Percentiles rank a stretch among this genome's conserved stretches.
Conservation (phyloP, 2,888 invertebrate genomes). For the Epicampocera succincta region DNA sequence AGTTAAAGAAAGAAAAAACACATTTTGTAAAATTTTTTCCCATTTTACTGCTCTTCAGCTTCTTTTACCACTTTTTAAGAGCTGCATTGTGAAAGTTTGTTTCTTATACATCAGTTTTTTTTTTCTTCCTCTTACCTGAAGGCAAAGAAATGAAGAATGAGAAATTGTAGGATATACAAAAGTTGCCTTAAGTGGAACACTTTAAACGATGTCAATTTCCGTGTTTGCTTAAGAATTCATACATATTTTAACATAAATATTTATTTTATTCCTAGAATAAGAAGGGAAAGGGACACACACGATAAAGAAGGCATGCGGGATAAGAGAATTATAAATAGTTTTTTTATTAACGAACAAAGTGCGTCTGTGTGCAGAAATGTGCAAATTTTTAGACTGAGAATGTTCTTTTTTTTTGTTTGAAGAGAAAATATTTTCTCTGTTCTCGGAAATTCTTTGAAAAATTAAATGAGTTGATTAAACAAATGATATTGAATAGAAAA, state of each 20-base stretch:
- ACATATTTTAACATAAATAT: slow-evolving; percentile 49
- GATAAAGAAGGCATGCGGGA: no score
- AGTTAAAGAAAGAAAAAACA: slow-evolving; percentile 4
- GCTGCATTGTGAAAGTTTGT: slow-evolving; percentile 15
- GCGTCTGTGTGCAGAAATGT: no score
- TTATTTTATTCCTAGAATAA: neutral
- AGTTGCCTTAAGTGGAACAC: slow-evolving; percentile 60
- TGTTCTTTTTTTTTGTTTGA: no score
- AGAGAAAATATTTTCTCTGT: no score
- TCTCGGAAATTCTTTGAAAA: no score
- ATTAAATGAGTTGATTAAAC: no score
- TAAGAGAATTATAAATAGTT: no score
- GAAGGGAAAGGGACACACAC: neutral
- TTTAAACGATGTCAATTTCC: slow-evolving; percentile 66
- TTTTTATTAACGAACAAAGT: no score
- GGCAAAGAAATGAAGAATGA: neutral
- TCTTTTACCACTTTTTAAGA: slow-evolving; percentile 16
- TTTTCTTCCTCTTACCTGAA: neutral
- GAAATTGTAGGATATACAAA: neutral
- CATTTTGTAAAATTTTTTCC: neutral
- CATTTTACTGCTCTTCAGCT: slow-evolving; percentile 8
- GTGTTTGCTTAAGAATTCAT: slow-evolving; percentile 53
- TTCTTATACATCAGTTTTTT: neutral
- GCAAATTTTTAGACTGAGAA: no score
- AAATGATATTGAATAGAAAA: no score